Evolutionary conservation across 1,140 invertebrate species (phyloP), one percentile per base, ranked within the genome.

Genomic region (Papilio aristodemus): DNA sequence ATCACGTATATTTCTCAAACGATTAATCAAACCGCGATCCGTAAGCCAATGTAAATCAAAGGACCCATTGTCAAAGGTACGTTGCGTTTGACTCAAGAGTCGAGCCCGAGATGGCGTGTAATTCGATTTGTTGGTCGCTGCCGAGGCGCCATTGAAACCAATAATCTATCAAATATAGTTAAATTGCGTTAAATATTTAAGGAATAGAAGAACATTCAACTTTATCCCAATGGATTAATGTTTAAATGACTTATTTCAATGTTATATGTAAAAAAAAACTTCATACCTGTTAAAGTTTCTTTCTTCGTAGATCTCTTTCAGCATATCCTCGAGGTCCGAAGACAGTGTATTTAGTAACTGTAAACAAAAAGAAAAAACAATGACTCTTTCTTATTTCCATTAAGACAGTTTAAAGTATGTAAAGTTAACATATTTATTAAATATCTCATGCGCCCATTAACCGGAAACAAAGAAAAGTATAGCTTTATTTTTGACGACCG

Each of bases 341-440:
- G 95, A 95, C 70, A 95, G 91, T 63, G 94, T 95, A 91, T 93
- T 95, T 80, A 95, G 93, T 87, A 95, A 92, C 95, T 95, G 92
- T 92, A 93, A 87, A 74, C 71, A 74, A 75, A 74, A 77, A 72
- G 19, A 25, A 1, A 8, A 50, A 46, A n/a, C n/a, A n/a, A n/a
- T n/a, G n/a, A n/a, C n/a, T n/a, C n/a, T n/a, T n/a, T n/a, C n/a
- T n/a, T n/a, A n/a, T n/a, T n/a, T n/a, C n/a, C n/a, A n/a, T n/a
- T n/a, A n/a, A n/a, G 27, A 32, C 2, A 32, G 27, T 32, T 32
- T 32, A 32, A 32, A 3, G 27, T 3, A 32, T 32, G 27, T n/a
- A n/a, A n/a, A n/a, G n/a, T n/a, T n/a, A n/a, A n/a, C n/a, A n/a
- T n/a, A n/a, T n/a, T n/a, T n/a, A n/a, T n/a, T n/a, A n/a, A n/a